phyloP scores from a whole-genome alignment of 2,113 vertebrate genomes.

The Oncorhynchus clarkii region DNA sequence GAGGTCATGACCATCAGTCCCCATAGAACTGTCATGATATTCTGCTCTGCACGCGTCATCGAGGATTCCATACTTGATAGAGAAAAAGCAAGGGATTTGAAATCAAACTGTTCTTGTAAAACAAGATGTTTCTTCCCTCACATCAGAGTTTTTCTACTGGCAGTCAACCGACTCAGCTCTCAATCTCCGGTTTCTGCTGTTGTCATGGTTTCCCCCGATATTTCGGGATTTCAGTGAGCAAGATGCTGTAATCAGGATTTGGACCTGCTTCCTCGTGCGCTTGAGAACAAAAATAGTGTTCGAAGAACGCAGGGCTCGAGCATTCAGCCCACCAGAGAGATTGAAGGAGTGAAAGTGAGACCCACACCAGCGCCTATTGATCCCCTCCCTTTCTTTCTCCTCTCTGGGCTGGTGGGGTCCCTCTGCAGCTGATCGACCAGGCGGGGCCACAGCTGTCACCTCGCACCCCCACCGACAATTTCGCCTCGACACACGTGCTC shows the following conservation, averaged over 20 bases:
- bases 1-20: conserved; percentile 24
- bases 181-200: not conserved
- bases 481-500: not conserved
- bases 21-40: conserved; percentile 23
- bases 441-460: conserved; percentile 5
- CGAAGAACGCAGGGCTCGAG: not conserved
- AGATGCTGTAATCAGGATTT: not conserved
- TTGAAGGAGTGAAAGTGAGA: not conserved
- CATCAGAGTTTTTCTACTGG: not conserved
- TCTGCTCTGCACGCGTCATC: conserved; percentile 33
- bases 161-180: not conserved
- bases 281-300: not conserved
- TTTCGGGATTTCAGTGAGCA: not conserved
- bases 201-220: not conserved
- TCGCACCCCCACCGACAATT: not conserved
- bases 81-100: not conserved
- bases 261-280: not conserved
- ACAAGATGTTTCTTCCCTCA: not conserved
- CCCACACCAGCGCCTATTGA: not conserved
- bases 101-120: not conserved
- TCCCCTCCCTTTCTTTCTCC: not conserved
- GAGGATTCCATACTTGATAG: not conserved
- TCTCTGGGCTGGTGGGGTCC: not conserved
- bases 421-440: not conserved
- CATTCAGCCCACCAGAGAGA: not conserved